These are phyloP conservation scores for Pygmarrhopalites habei DNA, from an alignment of 1,140 invertebrate genomes.

Conservation along the genomic window DNA sequence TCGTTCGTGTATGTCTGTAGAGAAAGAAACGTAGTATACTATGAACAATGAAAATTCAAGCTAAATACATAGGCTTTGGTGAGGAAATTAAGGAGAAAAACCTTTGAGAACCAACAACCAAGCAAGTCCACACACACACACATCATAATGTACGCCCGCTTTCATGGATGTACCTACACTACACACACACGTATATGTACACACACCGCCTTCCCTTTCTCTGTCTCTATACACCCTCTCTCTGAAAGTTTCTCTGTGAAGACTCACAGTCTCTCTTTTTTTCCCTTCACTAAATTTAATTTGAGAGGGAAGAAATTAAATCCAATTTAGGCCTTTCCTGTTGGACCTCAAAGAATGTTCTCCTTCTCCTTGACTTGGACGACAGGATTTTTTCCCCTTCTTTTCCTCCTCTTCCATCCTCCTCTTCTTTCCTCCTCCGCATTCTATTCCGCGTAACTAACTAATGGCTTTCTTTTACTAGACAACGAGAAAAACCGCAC, in stretches of 20 bases:
- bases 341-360: conserved; percentile 19
- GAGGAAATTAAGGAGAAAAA: too few relatives aligned
- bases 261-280: conserved; percentile 10
- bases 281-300: conserved; percentile 27
- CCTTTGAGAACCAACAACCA: too few relatives aligned
- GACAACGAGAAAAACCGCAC: too few relatives aligned
- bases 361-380: conserved; percentile 1
- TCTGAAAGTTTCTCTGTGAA: neutral
- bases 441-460: neutral
- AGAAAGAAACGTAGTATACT: too few relatives aligned
- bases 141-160: too few relatives aligned
- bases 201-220: neutral
- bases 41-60: too few relatives aligned
- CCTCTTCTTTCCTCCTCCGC: neutral
- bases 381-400: conserved; percentile 7
- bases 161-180: too few relatives aligned
- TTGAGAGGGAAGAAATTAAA: conserved; percentile 35
- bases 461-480: conserved; percentile 6
- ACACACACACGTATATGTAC: too few relatives aligned
- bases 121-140: too few relatives aligned
- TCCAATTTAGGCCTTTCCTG: conserved; percentile 31
- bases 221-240: neutral
- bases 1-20: too few relatives aligned
- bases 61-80: too few relatives aligned
- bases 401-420: neutral